Evolutionary conservation across 2,888 invertebrate species (phyloP), one percentile per base, ranked within the genome.

Genomic region (Aspidiotus rigidus): DNA sequence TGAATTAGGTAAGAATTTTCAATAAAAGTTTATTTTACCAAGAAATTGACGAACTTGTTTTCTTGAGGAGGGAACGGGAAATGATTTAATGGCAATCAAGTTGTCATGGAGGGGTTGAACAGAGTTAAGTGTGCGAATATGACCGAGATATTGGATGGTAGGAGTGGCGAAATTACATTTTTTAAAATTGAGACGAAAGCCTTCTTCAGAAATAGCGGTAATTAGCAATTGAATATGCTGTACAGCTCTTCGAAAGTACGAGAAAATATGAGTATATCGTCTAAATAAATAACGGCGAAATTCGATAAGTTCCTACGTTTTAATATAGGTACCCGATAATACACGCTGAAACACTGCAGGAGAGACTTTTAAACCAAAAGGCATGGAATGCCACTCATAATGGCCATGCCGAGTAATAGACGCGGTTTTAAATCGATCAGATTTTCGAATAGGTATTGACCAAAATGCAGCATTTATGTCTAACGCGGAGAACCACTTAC

Each of bases 381-480:
- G 61, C 40, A 69, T 41, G 2, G 13, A 28, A 9, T 9, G 41
- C 62, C 62, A 62, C 13, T 62, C n/a, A 15, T 62, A 62, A 42
- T 69, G 69, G 11, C 69, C 69, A 9, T 61, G 13, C 28, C 61
- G 69, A 10, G 69, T 69, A 11, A 69, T 42, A 42, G 60, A 69
- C 6, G 69, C 69, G 11, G 69, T 64, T 64, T 69, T 69, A 40
- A 11, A 49, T 41, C 67, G 11, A 10, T 69, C 69, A 49, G 59
- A 49, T 15, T 10, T 40, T n/a, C 69, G 28, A 11, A 62, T 11
- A n/a, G 62, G 62, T 11, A 69, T 69, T 8, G 76, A 76, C 76
- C 77, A 77, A 72, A 78, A 78, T 40, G 76, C 77, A 9, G 76
- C 76, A 71, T 77, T 77, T 64, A 77, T 75, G 56, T 77, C 77